Evolutionary conservation across 2,113 vertebrate species (phyloP).

Genomic region (Sitta europaea): DNA sequence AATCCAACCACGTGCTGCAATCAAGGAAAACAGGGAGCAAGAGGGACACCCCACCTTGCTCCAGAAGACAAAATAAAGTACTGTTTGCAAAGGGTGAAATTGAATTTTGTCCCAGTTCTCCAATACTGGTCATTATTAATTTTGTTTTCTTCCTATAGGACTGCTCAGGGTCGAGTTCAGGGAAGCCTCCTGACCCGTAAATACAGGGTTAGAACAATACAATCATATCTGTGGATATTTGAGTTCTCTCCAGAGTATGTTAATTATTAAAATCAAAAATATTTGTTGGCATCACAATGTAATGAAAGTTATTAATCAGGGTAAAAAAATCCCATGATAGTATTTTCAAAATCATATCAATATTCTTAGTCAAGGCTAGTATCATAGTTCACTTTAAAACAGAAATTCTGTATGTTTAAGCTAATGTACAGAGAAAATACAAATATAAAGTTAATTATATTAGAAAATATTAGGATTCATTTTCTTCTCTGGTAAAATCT

Average conservation of each 20-base stretch:
- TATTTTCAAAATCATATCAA: background rate
- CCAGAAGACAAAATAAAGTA: background rate
- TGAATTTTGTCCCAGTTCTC: background rate
- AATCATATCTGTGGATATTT: background rate
- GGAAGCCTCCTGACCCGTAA: background rate
- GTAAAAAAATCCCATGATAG: rapidly evolving
- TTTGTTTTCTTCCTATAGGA: background rate
- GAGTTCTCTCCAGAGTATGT: background rate
- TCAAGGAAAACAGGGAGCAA: background rate
- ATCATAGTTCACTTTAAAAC: background rate
- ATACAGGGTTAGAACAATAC: background rate
- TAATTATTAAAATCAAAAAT: background rate
- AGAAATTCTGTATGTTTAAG: background rate
- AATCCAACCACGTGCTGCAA: background rate
- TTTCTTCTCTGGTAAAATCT: background rate
- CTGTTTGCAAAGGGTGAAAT: background rate
- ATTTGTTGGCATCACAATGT: background rate
- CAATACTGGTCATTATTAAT: background rate
- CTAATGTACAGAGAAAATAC: background rate
- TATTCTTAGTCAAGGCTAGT: background rate
- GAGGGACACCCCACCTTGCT: background rate
- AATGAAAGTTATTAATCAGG: background rate
- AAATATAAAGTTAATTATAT: background rate
- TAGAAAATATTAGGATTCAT: background rate
- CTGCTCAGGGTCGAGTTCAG: background rate